A percentile compares a stretch with the other conserved stretches of the same genome.
Evolutionary conservation across 2,797 vertebrate species (phyloP).

Genomic region (Neostethus bicornis): DNA sequence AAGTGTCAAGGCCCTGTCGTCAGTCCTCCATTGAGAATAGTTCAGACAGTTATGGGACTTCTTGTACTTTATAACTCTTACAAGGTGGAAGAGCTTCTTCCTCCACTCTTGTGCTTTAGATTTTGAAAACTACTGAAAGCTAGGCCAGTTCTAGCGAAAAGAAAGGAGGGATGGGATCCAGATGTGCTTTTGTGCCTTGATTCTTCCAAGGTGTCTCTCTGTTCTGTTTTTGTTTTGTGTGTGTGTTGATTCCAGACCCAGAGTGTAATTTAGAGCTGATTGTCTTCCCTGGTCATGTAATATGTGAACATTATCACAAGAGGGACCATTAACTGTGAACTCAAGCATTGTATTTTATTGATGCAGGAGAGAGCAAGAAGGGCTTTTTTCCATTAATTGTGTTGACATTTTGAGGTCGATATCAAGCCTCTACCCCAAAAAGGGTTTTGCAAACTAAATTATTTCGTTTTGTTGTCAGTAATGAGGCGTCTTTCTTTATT

Average conservation of each 20-base stretch:
- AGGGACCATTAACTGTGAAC: constrained; percentile 61
- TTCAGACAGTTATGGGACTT: constrained; percentile 38
- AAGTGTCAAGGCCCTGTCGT: constrained; percentile 39
- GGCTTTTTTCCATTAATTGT: constrained; percentile 27
- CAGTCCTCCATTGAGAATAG: constrained; percentile 14
- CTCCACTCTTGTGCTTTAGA: constrained; percentile 36
- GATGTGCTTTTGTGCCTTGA: constrained; percentile 66
- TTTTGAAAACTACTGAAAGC: constrained; percentile 55
- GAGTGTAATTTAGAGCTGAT: constrained; percentile 54
- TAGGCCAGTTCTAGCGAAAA: constrained; percentile 52
- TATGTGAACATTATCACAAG: constrained; percentile 50
- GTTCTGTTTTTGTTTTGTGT: constrained; percentile 14
- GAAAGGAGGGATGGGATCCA: constrained; percentile 74
- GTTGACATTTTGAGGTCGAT: constrained; percentile 42
- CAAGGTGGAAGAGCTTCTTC: constrained; percentile 30
- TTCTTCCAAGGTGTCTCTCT: constrained; percentile 46
- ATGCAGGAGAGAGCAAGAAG: constrained; percentile 30
- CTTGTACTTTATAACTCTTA: constrained; percentile 51
- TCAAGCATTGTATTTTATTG: constrained; percentile 50
- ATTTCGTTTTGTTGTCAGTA: constrained; percentile 8
- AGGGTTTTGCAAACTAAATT: constrained; percentile 15
- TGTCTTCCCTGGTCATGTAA: constrained; percentile 57
- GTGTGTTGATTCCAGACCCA: constrained; percentile 26
- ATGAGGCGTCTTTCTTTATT: constrained; percentile 10
- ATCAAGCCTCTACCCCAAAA: constrained; percentile 36